Evolutionary conservation across 2,888 invertebrate genomes (phyloP), one percentile per base, ranked within the genome.

Genomic region (Drosophila infuscata): DNA sequence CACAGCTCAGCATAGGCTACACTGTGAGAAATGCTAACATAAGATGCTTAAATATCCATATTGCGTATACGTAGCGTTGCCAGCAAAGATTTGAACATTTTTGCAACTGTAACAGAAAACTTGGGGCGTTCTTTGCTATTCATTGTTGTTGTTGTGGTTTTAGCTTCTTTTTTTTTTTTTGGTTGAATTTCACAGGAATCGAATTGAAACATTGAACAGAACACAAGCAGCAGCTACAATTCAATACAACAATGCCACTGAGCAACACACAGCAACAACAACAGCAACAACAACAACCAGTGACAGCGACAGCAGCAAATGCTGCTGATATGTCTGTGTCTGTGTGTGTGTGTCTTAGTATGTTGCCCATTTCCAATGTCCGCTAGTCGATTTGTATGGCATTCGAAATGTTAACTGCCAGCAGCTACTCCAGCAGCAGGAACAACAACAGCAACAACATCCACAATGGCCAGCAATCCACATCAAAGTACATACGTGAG

Each of bases 371-470:
- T 88, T 59, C 67, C 82, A 74, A 71, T 88, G 84, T 88, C 82
- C 85, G 80, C 83, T 88, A 86, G 81, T 83, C 87, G 89, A 86
- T 89, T 87, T 87, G 89, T 87, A 87, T 83, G 90, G 90, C 83
- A 81, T 88, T 89, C 87, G 84, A 89, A 82, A 90, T 87, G 90
- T 83, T 76, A 83, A 76, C 85, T 87, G 89, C 88, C 89, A 82
- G 58, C 77, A 77, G 74, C 76, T 60, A 41, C 76, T 78, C 67
- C 80, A 70, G 62, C 67, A 78, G 65, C 74, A 64, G 25, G 46
- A 46, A 46, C 75, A 73, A 17, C 74, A 65, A 46, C 72, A 65
- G 11, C 60, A 51, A 35, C 68, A 84, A 51, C 87, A 74, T 49
- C 82, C 73, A 87, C 89, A 84, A 89, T 88, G 85, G 88, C 87